phyloP scores from a whole-genome alignment of 2,113 vertebrate genomes.

The Microtus pennsylvanicus region DNA sequence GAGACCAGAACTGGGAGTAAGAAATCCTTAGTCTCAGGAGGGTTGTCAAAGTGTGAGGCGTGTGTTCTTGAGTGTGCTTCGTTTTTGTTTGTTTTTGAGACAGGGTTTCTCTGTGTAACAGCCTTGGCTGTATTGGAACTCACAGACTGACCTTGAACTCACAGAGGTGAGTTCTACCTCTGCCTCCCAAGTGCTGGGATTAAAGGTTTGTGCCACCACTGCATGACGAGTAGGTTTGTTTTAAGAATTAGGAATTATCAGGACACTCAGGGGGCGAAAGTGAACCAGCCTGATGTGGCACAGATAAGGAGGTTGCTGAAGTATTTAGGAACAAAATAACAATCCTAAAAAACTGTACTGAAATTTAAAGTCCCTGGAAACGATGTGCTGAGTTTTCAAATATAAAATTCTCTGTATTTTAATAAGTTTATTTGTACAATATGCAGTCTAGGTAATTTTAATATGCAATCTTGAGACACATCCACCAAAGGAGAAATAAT shows the following conservation, averaged over 20 bases:
- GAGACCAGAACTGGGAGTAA: neutral
- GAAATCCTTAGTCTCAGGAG: neutral
- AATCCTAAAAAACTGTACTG: neutral
- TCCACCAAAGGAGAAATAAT: neutral
- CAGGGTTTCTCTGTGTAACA: neutral
- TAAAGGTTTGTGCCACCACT: neutral
- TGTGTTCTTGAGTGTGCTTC: neutral
- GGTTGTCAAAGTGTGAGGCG: neutral
- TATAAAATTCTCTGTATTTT: neutral
- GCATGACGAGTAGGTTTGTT: neutral
- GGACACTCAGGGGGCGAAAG: neutral
- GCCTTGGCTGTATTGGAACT: neutral
- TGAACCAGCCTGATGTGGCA: neutral
- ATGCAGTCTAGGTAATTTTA: conserved; percentile 13
- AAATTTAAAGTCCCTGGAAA: neutral
- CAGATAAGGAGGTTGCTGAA: neutral
- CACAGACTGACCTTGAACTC: neutral
- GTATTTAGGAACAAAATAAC: neutral
- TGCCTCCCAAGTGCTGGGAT: neutral
- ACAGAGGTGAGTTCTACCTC: neutral
- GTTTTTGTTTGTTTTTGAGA: neutral
- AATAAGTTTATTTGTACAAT: neutral
- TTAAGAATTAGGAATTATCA: conserved; percentile 13
- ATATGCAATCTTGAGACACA: conserved; percentile 15
- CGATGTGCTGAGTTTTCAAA: conserved; percentile 15